Evolutionary conservation across 2,113 vertebrate species (phyloP), one percentile per base, ranked within the genome.

Genomic region (Brienomyrus longianalis): DNA sequence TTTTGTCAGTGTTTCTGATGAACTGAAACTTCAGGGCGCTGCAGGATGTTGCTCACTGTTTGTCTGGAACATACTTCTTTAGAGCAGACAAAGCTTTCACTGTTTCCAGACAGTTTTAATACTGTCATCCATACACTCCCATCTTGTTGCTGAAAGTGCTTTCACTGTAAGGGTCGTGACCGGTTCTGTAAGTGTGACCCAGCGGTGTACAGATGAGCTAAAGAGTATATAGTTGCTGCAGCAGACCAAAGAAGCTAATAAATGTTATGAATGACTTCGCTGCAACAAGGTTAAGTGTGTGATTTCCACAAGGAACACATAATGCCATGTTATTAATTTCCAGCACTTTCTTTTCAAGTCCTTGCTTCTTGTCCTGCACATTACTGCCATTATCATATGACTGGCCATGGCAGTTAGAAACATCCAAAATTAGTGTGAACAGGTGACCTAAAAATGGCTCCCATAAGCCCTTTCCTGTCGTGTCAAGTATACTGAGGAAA

Each of bases 71-170:
- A 70, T 70, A 70, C 83, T 84, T 23, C 21, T 23, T 48, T 5
- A 84, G 83, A 84, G 83, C 45, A 83, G 35, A 21, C 13, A 90
- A 88, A 23, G 54, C 86, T 21, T 80, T 83, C 35, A 90, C 31
- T 27, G 91, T 62, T 70, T 91, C 83, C 48, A 5, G 45, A 90
- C 39, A 51, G 90, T 87, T 84, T 90, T 92, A 54, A 90, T 89
- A 88, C 45, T 52, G 10, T 90, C 89, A 88, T 70, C 47, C 35
- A 39, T 31, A 54, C 48, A 86, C 62, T 89, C 62, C 85, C 87
- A 90, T 54, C 89, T 86, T 23, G 45, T 90, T 83, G 89, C 59
- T 43, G 86, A 88, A 23, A 88, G 35, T 54, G 13, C 77, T 35
- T 91, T 91, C 54, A 90, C 66, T 77, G 88, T 52, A 31, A 92